A percentile compares a stretch with the other conserved stretches of the same genome.
Conservation (phyloP, 2,888 invertebrate species). For the Parnassius apollo region DNA sequence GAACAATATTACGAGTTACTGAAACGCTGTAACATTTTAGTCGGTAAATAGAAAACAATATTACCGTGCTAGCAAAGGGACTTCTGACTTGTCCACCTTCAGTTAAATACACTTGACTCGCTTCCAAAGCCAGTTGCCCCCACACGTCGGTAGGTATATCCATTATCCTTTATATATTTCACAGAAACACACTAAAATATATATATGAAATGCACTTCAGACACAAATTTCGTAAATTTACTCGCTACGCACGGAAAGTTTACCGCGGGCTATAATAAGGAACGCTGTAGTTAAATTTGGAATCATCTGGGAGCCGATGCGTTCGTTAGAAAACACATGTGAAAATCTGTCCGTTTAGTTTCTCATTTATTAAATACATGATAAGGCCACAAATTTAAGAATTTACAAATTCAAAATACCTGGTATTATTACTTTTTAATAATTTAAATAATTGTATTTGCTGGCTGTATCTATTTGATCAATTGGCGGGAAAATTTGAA, state of each 20-base stretch:
- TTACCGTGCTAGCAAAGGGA: slow-evolving; percentile 93
- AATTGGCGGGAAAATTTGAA: slow-evolving; percentile 14
- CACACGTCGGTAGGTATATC: slow-evolving; percentile 90
- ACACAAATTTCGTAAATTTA: slow-evolving; percentile 47
- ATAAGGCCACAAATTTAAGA: neutral
- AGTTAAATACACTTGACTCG: slow-evolving; percentile 91
- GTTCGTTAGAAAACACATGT: neutral
- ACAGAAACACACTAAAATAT: slow-evolving; percentile 44
- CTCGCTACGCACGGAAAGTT: slow-evolving; percentile 59
- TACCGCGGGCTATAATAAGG: slow-evolving; percentile 55
- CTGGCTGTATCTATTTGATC: neutral
- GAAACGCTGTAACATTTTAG: neutral
- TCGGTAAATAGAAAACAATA: slow-evolving; percentile 28
- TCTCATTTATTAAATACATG: neutral
- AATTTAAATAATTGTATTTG: neutral
- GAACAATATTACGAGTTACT: neutral
- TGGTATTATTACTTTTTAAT: slow-evolving; percentile 2
- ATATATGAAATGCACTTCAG: slow-evolving; percentile 37
- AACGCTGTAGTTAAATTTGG: slow-evolving; percentile 77
- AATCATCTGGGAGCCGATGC: slow-evolving; percentile 64
- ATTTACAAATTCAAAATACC: neutral
- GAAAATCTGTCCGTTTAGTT: neutral
- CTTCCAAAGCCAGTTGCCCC: slow-evolving; percentile 94
- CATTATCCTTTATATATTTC: slow-evolving; percentile 61
- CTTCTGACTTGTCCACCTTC: slow-evolving; percentile 88